Evolutionary conservation across 2,797 vertebrate species (phyloP).

Genomic region (Tokudaia muenninki): DNA sequence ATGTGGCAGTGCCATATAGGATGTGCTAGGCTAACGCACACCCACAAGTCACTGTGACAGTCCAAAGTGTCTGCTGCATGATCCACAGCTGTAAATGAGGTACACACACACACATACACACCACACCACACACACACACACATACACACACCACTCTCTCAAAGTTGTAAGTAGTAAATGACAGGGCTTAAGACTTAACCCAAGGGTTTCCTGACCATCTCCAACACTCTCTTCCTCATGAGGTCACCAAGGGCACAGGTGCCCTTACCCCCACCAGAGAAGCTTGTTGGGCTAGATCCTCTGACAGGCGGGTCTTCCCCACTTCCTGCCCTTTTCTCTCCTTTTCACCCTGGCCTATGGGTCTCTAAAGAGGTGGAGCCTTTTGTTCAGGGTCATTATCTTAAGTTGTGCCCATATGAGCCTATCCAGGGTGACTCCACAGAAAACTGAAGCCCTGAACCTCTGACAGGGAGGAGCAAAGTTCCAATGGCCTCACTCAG

Average conservation of each 20-base stretch:
- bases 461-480: neutral
- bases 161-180: neutral
- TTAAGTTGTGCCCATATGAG: rapidly evolving
- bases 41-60: rapidly evolving
- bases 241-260: neutral
- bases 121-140: neutral
- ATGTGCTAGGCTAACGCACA: rapidly evolving
- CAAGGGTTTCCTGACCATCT: neutral
- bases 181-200: neutral
- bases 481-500: too few relatives aligned
- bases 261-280: neutral
- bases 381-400: neutral
- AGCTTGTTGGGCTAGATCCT: neutral
- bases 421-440: rapidly evolving
- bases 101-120: neutral
- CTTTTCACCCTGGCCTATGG: neutral
- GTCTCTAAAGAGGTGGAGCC: neutral
- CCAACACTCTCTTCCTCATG: neutral
- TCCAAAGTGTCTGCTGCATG: rapidly evolving
- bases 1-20: rapidly evolving
- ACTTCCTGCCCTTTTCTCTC: too few relatives aligned
- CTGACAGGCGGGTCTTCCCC: neutral
- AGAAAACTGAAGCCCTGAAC: neutral
- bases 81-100: neutral
- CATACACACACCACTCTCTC: neutral